Conservation (phyloP, 2,797 vertebrate species). For the Centroberyx gerrardi region DNA sequence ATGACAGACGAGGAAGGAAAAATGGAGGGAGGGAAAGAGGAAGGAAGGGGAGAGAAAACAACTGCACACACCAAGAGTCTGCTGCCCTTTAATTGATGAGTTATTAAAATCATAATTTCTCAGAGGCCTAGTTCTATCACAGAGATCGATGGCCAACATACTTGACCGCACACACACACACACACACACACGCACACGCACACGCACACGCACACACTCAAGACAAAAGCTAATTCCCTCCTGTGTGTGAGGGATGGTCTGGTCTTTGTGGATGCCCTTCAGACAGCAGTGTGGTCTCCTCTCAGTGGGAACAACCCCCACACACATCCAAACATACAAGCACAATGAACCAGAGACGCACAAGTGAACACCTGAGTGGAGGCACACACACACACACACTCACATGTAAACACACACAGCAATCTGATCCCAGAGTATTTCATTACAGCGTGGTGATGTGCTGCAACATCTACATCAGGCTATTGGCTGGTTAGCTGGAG, state of each 20-base stretch:
- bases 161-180: slow-evolving; percentile 12
- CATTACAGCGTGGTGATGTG: slow-evolving; percentile 30
- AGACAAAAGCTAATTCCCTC: slow-evolving; percentile 24
- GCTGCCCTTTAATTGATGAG: slow-evolving; percentile 75
- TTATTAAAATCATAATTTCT: slow-evolving; percentile 81
- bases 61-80: slow-evolving; percentile 44
- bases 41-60: slow-evolving; percentile 44
- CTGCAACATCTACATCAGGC: slow-evolving; percentile 49
- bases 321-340: not conserved
- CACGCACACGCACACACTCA: slow-evolving; percentile 13
- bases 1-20: slow-evolving; percentile 37
- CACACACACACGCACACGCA: slow-evolving; percentile 21
- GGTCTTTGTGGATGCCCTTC: slow-evolving; percentile 49
- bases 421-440: slow-evolving; percentile 48
- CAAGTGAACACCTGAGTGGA: slow-evolving; percentile 17
- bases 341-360: not conserved
- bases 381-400: not conserved
- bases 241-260: slow-evolving; percentile 34
- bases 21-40: slow-evolving; percentile 42
- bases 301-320: slow-evolving; percentile 20
- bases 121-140: slow-evolving; percentile 74
- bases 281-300: slow-evolving; percentile 23
- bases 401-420: slow-evolving; percentile 2
- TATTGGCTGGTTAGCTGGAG: slow-evolving; percentile 32
- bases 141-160: slow-evolving; percentile 66